These are phyloP conservation scores for rabbit (Oryctolagus cuniculus) DNA, from an alignment of 2,113 vertebrate genomes.

Conservation along the genomic window mOryCun1.1 NC_091436.1:47307001-47307500, in stretches of 20 bases:
- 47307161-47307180: neutral
- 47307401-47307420: too few species aligned
- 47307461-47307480: too few species aligned
- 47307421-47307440: too few species aligned
- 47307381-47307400: too few species aligned
- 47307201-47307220: neutral
- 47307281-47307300: neutral
- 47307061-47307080: neutral
- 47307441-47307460: too few species aligned
- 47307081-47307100: neutral
- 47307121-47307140: neutral
- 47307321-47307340: neutral
- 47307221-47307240: too few species aligned
- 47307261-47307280: neutral
- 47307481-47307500: too few species aligned
- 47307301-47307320: neutral
- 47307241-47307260: neutral
- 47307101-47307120: neutral
- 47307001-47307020: neutral
- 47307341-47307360: neutral
- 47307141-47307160: neutral
- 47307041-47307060: neutral
- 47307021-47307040: neutral
- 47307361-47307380: too few species aligned
- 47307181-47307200: neutral